Conservation (phyloP, 2,797 vertebrate species). For the Syndactyla subalaris region DNA sequence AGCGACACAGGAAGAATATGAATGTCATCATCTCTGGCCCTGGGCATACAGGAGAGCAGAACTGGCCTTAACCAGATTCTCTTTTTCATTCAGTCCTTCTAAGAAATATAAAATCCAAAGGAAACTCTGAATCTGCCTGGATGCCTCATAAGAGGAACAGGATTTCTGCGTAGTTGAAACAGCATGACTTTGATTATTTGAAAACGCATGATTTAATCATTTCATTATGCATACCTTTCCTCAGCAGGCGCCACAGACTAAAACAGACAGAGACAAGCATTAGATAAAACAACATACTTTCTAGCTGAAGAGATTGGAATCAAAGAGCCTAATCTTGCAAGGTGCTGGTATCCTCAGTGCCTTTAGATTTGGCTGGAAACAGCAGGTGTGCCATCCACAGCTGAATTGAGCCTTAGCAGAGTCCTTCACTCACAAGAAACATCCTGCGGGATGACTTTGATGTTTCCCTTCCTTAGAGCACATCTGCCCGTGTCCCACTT, state of each 20-base stretch:
- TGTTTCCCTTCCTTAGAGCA: neutral
- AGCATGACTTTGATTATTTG: conserved; percentile 58
- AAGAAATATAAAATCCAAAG: conserved; percentile 40
- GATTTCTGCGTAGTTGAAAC: conserved; percentile 52
- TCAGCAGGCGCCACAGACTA: conserved; percentile 41
- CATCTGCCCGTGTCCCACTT: neutral
- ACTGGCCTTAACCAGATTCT: conserved; percentile 3
- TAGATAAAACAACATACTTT: conserved; percentile 40
- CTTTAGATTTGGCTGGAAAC: neutral
- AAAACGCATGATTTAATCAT: conserved; percentile 60
- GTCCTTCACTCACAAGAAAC: neutral
- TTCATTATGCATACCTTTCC: conserved; percentile 64
- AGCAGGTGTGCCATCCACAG: neutral
- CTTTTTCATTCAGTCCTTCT: conserved; percentile 10
- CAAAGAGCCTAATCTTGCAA: conserved; percentile 15
- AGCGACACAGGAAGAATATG: conserved; percentile 50
- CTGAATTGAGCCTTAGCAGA: neutral
- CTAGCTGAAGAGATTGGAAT: conserved; percentile 42
- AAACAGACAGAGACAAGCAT: conserved; percentile 49
- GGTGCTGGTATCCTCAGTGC: neutral
- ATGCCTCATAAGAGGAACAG: neutral
- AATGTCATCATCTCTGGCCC: conserved; percentile 41
- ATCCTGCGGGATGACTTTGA: neutral
- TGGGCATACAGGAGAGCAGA: conserved; percentile 20
- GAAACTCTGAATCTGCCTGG: conserved; percentile 30